These are phyloP conservation scores for Oscheius onirici DNA, from an alignment of 2,888 invertebrate genomes.

Conservation along the genomic window DNA sequence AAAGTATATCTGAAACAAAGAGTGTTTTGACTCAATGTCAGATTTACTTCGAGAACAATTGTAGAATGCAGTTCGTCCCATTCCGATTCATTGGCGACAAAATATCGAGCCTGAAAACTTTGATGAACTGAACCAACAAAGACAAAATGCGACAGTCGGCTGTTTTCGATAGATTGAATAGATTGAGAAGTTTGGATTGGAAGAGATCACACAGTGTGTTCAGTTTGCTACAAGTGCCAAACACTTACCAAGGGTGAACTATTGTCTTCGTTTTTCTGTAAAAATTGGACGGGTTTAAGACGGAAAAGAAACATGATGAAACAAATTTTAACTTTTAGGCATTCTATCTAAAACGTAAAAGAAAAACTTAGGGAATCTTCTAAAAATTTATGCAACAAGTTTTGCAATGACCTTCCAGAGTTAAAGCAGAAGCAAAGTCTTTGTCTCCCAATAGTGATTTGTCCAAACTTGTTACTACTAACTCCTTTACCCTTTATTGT, in stretches of 20 bases:
- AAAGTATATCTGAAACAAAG: constrained; percentile 52
- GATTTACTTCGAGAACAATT: constrained; percentile 54
- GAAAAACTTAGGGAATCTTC: no score
- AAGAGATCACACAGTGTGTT: neutral
- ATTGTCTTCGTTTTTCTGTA: constrained; percentile 1
- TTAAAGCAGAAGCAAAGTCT: no score
- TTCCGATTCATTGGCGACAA: constrained; percentile 37
- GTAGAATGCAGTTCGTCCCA: constrained; percentile 48
- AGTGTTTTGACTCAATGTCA: neutral
- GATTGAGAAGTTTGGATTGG: neutral
- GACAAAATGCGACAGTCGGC: neutral
- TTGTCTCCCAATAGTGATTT: no score
- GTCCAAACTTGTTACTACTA: no score
- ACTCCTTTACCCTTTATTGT: no score
- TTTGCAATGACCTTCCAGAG: no score
- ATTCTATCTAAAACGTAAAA: no score
- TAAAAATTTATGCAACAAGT: no score
- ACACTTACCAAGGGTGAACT: no score
- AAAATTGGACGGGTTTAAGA: neutral
- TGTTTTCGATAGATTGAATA: neutral
- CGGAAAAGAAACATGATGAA: no score
- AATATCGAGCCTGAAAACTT: constrained; percentile 29
- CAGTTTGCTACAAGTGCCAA: neutral
- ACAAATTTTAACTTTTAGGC: no score
- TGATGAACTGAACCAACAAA: neutral